These are phyloP conservation scores for Hippocampus mohnikei DNA, from an alignment of 2,113 vertebrate genomes.

Conservation along the genomic window DNA sequence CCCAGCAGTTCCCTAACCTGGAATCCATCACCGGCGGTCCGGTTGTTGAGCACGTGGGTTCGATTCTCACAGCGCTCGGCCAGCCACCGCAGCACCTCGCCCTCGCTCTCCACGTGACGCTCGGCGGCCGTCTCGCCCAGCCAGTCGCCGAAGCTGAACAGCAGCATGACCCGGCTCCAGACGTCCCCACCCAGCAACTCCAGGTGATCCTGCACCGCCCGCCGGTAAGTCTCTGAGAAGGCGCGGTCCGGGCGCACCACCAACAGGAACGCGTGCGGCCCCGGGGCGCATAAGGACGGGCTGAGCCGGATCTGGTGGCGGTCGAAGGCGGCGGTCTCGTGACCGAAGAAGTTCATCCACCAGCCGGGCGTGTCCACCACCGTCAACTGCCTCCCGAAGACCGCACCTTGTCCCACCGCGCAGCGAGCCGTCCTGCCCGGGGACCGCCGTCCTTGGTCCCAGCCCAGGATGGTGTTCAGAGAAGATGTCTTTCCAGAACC, in stretches of 20 bases:
- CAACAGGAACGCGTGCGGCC: conserved; percentile 66
- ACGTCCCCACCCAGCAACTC: conserved; percentile 46
- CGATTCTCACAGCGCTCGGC: conserved; percentile 52
- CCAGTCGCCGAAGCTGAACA: conserved; percentile 68
- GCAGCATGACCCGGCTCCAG: conserved; percentile 54
- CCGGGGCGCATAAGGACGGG: conserved; percentile 51
- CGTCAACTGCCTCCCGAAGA: conserved; percentile 55
- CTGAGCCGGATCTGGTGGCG: conserved; percentile 49
- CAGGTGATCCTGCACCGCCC: conserved; percentile 57
- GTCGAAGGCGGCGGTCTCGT: conserved; percentile 60
- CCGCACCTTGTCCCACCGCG: not conserved
- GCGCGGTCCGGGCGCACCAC: conserved; percentile 62
- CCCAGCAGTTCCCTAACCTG: conserved; percentile 63
- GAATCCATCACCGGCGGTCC: conserved; percentile 48
- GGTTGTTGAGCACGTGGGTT: conserved; percentile 64
- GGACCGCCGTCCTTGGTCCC: not conserved
- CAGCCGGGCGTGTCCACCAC: conserved; percentile 72
- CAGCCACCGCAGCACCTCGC: conserved; percentile 49
- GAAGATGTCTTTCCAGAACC: conserved; percentile 66
- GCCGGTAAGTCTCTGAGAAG: conserved; percentile 58
- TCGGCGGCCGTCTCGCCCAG: conserved; percentile 48
- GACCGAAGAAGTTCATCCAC: conserved; percentile 70
- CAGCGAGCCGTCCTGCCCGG: conserved; percentile 46
- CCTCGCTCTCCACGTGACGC: conserved; percentile 64
- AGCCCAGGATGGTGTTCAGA: conserved; percentile 57